Percentiles rank a stretch among this genome's conserved stretches.
Evolutionary conservation across 2,797 vertebrate species (phyloP).

Genomic region (Synaphobranchus kaupii): DNA sequence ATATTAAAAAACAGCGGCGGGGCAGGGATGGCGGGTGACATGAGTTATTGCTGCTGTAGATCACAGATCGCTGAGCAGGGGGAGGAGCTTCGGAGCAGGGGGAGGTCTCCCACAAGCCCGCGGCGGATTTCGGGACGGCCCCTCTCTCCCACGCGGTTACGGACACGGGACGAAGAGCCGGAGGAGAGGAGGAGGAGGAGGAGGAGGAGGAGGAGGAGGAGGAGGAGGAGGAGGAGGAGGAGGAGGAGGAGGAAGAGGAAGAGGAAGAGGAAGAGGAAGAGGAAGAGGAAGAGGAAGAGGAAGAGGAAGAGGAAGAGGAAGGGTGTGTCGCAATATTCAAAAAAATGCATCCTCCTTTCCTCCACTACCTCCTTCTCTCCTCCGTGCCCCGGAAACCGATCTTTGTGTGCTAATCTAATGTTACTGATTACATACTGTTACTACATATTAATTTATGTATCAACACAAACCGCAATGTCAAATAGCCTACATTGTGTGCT

Average conservation of each 20-base stretch:
- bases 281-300: neutral
- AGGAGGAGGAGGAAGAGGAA: neutral
- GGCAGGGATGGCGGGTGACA: constrained; percentile 3
- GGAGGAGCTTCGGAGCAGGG: neutral
- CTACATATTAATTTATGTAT: no score
- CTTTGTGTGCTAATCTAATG: no score
- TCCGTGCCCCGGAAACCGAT: no score
- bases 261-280: neutral
- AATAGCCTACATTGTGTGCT: no score
- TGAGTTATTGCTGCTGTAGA: constrained; percentile 35
- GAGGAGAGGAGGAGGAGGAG: neutral
- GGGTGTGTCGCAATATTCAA: no score
- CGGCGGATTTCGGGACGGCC: neutral
- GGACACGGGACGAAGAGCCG: neutral
- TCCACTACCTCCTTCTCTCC: no score
- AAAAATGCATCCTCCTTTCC: no score
- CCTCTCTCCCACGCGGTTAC: no score
- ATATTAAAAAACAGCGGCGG: constrained; percentile 30
- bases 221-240: neutral
- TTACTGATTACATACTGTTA: no score
- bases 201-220: neutral
- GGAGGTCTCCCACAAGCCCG: neutral
- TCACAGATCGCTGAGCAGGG: constrained; percentile 9
- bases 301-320: neutral
- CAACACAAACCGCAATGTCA: no score